Evolutionary conservation across 2,113 vertebrate genomes (phyloP), one percentile per base, ranked within the genome.

Genomic region (Otus sunia): DNA sequence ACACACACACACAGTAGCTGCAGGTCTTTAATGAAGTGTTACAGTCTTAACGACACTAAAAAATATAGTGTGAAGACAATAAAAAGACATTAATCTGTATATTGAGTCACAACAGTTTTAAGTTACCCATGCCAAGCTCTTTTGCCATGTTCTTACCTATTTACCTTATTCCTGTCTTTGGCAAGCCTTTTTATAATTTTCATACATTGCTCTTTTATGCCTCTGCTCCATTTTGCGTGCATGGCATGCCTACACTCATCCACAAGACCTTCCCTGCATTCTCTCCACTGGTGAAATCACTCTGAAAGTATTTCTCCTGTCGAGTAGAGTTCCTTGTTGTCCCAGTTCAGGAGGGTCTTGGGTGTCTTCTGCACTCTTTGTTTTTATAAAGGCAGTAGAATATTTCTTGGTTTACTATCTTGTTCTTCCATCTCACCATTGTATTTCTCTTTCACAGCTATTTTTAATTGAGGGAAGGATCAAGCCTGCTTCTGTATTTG

Each of bases 1-100:
- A 23, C 0, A 1, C 6, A 23, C 6, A 23, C 22, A 79, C 5
- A 39, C 0, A 8, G 23, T 41, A 69, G 6, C 21, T 86, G 25
- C 27, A 37, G 36, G 17, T 45, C 30, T 81, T 27, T 43, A 69
- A 69, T 36, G 36, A 86, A 86, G 26, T 15, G 6, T 36, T 80
- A 36, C 14, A 39, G 4, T 34, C 32, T 52, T 68, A 49, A 15
- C 5, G 76, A 72, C 32, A 43, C 10, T 58, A 11, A 39, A 39
- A 41, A 22, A 21, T 37, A 37, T 6, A 32, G 20, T 63, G 12
- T 3, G 6, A 74, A 62, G 7, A 29, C 62, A 58, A 53, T 4
- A 58, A 76, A 34, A 92, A 41, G 1, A 12, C 21, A 32, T 14
- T 4, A 80, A 58, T 62, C 10, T 77, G 5, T 69, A 34, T 58